Evolutionary conservation across 1,140 invertebrate genomes (phyloP), one percentile per base, ranked within the genome.

Genomic region (Leptinotarsa texana): DNA sequence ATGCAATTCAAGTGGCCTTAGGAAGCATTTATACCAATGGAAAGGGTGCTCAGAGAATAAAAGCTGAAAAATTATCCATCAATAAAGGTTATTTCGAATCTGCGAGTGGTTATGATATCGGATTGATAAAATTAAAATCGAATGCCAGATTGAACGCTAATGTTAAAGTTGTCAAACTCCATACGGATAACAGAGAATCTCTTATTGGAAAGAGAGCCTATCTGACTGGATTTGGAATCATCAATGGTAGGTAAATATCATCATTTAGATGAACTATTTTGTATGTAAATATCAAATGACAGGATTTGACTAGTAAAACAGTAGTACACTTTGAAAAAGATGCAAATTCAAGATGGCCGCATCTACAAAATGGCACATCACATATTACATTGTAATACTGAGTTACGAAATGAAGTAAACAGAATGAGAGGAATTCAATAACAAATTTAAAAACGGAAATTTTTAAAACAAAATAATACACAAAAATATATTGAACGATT

Each of bases 181-280:
- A 84, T 62, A 73, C 51, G 2, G 80, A 83, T 66, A 81, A 80
- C 18, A 76, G 72, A 17, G 83, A 85, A 74, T 67, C 72, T 42
- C 67, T 85, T 13, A 66, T 83, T 13, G 81, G 80, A 4, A 77
- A 77, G 70, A 82, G 75, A 3, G 83, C 78, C 13, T 85, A 78
- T 75, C 65, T 85, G 24, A 85, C 83, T 11, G 84, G 84, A 47
- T 83, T 85, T 73, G 84, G 84, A 11, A 81, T 83, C 47, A 82
- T 81, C n/a, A 81, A 85, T 75, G 84, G 84, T 83, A 78, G 15
- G 15, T 17, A 17, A n/a, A 15, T 63, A 21, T 24, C 22, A 49
- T 69, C 24, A 5, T 27, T 27, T 5, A 27, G 5, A 27, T 27
- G 6, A 27, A 27, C 24, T 27, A 27, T 27, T 27, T 3, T 27